Evolutionary conservation across 2,113 vertebrate genomes (phyloP), one percentile per base, ranked within the genome.

Genomic region (Phasianus colchicus): DNA sequence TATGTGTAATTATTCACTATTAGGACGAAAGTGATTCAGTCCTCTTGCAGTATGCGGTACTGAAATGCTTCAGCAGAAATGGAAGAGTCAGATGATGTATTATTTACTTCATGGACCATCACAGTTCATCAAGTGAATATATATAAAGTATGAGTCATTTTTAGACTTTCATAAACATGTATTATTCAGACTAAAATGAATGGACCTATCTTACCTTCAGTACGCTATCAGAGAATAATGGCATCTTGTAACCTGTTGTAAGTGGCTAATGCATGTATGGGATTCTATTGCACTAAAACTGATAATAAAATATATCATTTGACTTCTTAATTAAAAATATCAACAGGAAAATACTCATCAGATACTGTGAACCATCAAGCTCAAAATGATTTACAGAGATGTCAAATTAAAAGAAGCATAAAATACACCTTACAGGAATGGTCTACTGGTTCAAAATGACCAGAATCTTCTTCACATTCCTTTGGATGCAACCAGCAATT

Each of bases 141-240:
- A 95, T 93, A 90, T 95, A 89, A 95, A 89, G 55, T 72, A 92
- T 77, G 90, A 96, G 94, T 84, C 61, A 82, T 95, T 95, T 96
- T 91, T 91, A 91, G 89, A 92, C 89, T 93, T 96, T 88, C 83
- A 97, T 78, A 93, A 89, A 88, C 89, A 87, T 91, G 77, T 45
- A 95, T 95, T 96, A 96, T 96, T 97, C 90, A 95, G 79, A 69
- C 73, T 74, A 83, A 94, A 88, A 90, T 64, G 92, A 96, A 94
- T 7, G 57, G 86, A 75, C 67, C 60, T 55, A 64, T 92, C 54
- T 84, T 83, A 90, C 83, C 74, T 95, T 87, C 90, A 74, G 45
- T 47, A 92, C 76, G 50, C 45, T 67, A 79, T 69, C 70, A 11
- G 69, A 83, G 61, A 90, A 74, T 83, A 94, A 92, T 45, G 34